These are phyloP conservation scores for Aphaenogaster floridana DNA, from an alignment of 1,140 invertebrate species.

Conservation along the genomic window DNA sequence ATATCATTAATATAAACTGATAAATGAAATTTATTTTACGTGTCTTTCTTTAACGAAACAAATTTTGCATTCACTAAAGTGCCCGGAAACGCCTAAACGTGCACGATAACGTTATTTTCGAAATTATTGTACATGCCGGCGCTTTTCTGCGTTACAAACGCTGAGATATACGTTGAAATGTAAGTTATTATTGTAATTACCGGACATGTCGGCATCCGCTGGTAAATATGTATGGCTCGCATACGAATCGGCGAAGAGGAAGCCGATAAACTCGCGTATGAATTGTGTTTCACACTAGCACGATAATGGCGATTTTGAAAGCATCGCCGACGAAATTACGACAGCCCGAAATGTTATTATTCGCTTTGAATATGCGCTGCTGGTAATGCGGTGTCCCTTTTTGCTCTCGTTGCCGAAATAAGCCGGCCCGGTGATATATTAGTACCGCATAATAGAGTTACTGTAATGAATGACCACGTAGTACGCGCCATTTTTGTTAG, in stretches of 20 bases:
- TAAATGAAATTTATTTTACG: background rate
- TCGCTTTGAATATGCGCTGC: slow-evolving; percentile 56
- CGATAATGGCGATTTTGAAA: slow-evolving; percentile 61
- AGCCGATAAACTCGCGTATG: slow-evolving; percentile 52
- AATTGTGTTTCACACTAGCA: slow-evolving; percentile 39
- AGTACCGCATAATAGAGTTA: slow-evolving; percentile 72
- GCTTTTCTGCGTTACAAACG: background rate
- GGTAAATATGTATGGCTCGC: slow-evolving; percentile 28
- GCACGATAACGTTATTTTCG: slow-evolving; percentile 7
- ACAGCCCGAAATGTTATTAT: slow-evolving; percentile 48
- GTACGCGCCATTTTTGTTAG: slow-evolving; percentile 65
- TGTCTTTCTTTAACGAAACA: background rate
- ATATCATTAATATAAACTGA: background rate
- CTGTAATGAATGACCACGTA: slow-evolving; percentile 68
- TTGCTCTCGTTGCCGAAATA: slow-evolving; percentile 57
- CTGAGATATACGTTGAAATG: slow-evolving; percentile 28
- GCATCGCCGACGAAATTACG: slow-evolving; percentile 50
- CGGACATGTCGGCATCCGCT: slow-evolving; percentile 9
- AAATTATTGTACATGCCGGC: background rate
- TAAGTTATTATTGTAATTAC: slow-evolving; percentile 59
- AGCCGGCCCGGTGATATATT: slow-evolving; percentile 69
- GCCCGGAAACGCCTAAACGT: background rate
- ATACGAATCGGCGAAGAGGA: slow-evolving; percentile 31
- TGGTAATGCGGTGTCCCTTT: slow-evolving; percentile 57
- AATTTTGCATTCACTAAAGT: background rate